Conservation (phyloP, 1,140 invertebrate species). For the Antheraea mylitta region DNA sequence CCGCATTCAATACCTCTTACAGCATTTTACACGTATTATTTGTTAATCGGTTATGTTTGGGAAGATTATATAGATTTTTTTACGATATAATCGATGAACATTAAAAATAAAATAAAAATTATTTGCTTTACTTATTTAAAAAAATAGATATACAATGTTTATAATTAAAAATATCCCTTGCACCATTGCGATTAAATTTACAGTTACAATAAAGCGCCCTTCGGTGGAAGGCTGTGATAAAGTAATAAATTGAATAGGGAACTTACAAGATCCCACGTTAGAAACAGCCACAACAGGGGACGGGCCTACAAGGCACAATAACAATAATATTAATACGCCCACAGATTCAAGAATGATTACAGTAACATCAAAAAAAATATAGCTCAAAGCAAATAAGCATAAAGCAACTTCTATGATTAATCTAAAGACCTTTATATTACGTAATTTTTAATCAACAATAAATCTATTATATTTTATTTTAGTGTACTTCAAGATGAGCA, state of each 20-base stretch:
- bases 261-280: conserved; percentile 77
- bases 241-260: conserved; percentile 58
- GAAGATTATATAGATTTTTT: too few species aligned
- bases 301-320: conserved; percentile 69
- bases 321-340: conserved; percentile 56
- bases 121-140: too few species aligned
- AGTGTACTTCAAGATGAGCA: not conserved
- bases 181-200: not conserved
- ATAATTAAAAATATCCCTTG: too few species aligned
- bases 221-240: conserved; percentile 23
- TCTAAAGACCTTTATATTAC: not conserved
- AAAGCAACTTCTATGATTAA: conserved; percentile 5
- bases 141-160: too few species aligned
- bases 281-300: conserved; percentile 77
- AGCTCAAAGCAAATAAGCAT: conserved; percentile 21
- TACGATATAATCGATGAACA: too few species aligned
- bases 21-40: too few species aligned
- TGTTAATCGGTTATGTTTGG: too few species aligned
- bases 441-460: not conserved
- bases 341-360: conserved; percentile 19
- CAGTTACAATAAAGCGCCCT: not conserved
- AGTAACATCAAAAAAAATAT: not conserved
- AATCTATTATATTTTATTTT: not conserved
- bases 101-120: too few species aligned
- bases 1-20: too few species aligned